Evolutionary conservation across 2,797 vertebrate genomes (phyloP).

Genomic region (Brachyalestes nurse): DNA sequence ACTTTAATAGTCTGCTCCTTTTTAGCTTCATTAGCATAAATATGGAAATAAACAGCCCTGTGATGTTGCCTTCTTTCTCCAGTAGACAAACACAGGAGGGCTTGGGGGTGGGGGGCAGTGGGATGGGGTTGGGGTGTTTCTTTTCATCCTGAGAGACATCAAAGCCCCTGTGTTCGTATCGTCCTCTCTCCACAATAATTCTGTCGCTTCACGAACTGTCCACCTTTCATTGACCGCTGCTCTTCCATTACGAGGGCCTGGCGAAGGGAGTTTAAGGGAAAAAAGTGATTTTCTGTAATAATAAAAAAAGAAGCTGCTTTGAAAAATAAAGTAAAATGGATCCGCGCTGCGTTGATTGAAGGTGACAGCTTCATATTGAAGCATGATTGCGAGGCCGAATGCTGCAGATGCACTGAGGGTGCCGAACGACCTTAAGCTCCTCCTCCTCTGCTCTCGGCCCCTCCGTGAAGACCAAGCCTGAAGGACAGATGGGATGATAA

Average conservation of each 20-base stretch:
- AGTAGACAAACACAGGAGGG: constrained; percentile 13
- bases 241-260: constrained; percentile 17
- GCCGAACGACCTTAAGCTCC: constrained; percentile 66
- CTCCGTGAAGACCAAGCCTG: constrained; percentile 70
- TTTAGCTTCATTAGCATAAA: constrained; percentile 12
- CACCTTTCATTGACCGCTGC: constrained; percentile 8
- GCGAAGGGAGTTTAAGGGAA: constrained; percentile 60
- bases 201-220: not conserved
- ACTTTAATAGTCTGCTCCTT: constrained; percentile 2
- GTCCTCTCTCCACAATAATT: constrained; percentile 18
- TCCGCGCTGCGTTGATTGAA: constrained; percentile 73
- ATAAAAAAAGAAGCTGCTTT: constrained; percentile 57
- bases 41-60: constrained; percentile 14
- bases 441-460: constrained; percentile 62
- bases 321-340: constrained; percentile 58
- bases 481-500: constrained; percentile 59
- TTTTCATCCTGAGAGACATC: constrained; percentile 31
- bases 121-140: too few relatives aligned
- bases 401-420: not conserved
- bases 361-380: constrained; percentile 73
- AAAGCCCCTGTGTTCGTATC: not conserved
- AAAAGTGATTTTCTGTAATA: constrained; percentile 61
- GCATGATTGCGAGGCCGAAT: not conserved
- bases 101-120: not conserved
- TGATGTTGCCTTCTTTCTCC: not conserved